A percentile compares a stretch with the other conserved stretches of the same genome.
Conservation (phyloP, 2,888 invertebrate genomes). For the Cyaniris semiargus region DNA sequence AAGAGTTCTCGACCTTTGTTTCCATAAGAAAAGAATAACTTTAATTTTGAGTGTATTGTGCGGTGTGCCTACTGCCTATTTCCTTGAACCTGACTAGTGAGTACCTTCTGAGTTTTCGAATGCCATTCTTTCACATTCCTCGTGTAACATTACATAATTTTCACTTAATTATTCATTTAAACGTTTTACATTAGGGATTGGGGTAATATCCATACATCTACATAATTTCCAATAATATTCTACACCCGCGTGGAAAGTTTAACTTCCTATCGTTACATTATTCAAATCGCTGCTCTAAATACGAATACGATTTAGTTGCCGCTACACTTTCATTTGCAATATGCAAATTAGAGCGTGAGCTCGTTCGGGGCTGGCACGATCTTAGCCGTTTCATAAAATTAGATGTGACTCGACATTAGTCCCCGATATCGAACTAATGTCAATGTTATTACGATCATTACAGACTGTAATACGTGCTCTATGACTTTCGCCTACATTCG, state of each 20-base stretch:
- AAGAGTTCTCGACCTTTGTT: constrained; percentile 41
- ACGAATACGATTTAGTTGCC: constrained; percentile 59
- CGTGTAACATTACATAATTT: background rate
- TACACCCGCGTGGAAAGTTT: constrained; percentile 35
- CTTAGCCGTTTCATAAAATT: constrained; percentile 44
- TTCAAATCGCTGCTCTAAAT: constrained; percentile 48
- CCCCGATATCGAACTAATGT: constrained; percentile 9
- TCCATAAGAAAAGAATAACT: background rate
- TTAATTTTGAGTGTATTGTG: background rate
- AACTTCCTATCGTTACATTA: constrained; percentile 39
- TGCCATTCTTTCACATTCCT: background rate
- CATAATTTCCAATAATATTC: constrained; percentile 4
- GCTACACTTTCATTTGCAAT: constrained; percentile 72
- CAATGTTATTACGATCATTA: constrained; percentile 52
- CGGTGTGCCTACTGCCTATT: background rate
- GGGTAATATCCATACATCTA: constrained; percentile 29
- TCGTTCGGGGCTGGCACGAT: constrained; percentile 43
- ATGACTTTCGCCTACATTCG: constrained; percentile 63
- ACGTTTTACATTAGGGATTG: background rate
- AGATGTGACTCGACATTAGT: background rate
- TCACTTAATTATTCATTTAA: background rate
- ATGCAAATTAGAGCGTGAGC: constrained; percentile 75
- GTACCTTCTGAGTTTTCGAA: background rate
- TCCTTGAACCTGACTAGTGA: background rate
- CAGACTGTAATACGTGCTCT: constrained; percentile 54